These are phyloP conservation scores for Drosophila gunungcola DNA, from an alignment of 1,140 invertebrate species.

Conservation along the genomic window DNA sequence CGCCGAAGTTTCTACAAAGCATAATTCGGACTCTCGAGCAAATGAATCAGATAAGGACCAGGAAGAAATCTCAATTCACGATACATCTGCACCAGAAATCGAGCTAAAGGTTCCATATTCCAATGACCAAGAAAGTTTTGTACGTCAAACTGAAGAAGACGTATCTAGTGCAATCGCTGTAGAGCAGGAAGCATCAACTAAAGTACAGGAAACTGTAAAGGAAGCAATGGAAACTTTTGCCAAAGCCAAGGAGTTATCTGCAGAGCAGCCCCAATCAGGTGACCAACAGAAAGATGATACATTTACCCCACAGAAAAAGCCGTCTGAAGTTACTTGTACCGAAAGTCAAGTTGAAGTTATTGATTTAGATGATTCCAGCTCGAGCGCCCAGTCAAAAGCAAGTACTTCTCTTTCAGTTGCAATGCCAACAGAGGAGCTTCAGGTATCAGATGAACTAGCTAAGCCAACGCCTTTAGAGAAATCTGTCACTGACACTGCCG, in stretches of 20 bases:
- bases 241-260: too few relatives aligned
- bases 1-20: not conserved
- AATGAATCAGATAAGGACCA: not conserved
- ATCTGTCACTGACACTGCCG: too few relatives aligned
- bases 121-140: not conserved
- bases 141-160: not conserved
- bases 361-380: conserved; percentile 7
- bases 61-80: not conserved
- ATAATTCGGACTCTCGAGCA: not conserved
- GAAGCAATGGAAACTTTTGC: too few relatives aligned
- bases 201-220: not conserved
- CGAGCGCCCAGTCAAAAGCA: not conserved
- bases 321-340: too few relatives aligned
- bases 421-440: too few relatives aligned
- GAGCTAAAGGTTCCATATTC: not conserved
- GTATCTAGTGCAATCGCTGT: not conserved
- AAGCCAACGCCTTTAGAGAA: too few relatives aligned
- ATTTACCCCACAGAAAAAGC: too few relatives aligned
- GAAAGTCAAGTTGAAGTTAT: not conserved
- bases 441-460: too few relatives aligned
- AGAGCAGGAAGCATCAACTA: not conserved
- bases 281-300: too few relatives aligned
- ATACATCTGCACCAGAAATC: not conserved
- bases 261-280: not conserved
- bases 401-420: too few relatives aligned